Conservation (phyloP, 2,797 vertebrate species). For the Melanotaenia nigrans region DNA sequence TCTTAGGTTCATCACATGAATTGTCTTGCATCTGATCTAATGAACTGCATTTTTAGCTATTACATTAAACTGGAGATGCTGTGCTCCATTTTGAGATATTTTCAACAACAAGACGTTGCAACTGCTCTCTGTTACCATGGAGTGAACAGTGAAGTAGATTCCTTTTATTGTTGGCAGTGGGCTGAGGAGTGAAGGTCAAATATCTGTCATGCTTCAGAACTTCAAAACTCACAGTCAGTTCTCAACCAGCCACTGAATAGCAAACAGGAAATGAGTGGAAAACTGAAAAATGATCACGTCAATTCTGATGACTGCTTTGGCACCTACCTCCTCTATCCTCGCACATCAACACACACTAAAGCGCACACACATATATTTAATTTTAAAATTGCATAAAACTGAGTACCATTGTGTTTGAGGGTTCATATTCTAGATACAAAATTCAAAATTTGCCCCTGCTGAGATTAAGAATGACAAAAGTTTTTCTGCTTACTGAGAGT, state of each 20-base stretch:
- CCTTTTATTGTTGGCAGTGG: constrained; percentile 4
- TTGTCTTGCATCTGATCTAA: neutral
- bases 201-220: neutral
- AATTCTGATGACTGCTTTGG: constrained; percentile 6
- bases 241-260: constrained; percentile 7
- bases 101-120: neutral
- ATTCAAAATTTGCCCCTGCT: neutral
- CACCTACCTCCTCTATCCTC: neutral
- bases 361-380: neutral
- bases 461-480: constrained; percentile 2
- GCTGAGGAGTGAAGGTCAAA: constrained; percentile 4
- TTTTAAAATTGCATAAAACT: neutral
- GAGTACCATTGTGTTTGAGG: neutral
- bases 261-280: constrained; percentile 7
- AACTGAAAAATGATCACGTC: neutral
- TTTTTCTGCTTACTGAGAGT: neutral
- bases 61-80: too few species aligned
- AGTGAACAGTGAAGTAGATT: neutral
- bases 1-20: neutral
- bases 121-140: neutral
- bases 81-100: neutral
- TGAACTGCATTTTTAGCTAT: neutral
- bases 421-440: neutral
- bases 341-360: neutral
- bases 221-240: constrained; percentile 9